These are phyloP conservation scores for Acanthopleura granulata DNA, from an alignment of 2,888 invertebrate species.

Conservation along the genomic window DNA sequence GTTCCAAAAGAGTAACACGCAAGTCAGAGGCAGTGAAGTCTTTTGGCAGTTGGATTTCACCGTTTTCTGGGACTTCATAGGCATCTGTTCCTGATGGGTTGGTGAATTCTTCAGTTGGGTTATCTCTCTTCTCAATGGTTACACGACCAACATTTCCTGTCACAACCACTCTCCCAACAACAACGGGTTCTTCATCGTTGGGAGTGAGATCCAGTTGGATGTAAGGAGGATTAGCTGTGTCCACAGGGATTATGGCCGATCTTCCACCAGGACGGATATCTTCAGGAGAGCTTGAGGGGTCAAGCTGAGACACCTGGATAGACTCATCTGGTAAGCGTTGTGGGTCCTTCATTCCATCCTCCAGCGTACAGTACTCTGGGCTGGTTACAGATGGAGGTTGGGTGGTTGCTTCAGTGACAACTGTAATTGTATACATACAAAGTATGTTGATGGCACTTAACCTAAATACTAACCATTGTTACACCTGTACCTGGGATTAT, in stretches of 20 bases:
- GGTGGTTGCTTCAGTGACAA: too few relatives aligned
- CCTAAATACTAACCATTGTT: too few relatives aligned
- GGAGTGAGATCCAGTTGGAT: not conserved
- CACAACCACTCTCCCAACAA: not conserved
- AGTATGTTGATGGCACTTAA: too few relatives aligned
- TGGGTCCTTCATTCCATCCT: constrained; percentile 15
- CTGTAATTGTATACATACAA: too few relatives aligned
- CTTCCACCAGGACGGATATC: constrained; percentile 16
- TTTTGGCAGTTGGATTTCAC: too few relatives aligned
- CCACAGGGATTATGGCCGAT: not conserved
- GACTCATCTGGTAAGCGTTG: not conserved
- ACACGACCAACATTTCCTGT: not conserved
- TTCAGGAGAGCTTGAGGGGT: not conserved
- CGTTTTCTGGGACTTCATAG: too few relatives aligned
- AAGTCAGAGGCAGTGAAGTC: too few relatives aligned
- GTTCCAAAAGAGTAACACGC: too few relatives aligned
- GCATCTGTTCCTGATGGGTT: too few relatives aligned
- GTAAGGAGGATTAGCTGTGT: not conserved
- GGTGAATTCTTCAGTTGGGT: too few relatives aligned
- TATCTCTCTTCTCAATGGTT: constrained; percentile 1
- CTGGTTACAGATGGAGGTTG: too few relatives aligned
- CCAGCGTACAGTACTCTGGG: not conserved
- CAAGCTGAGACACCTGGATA: constrained; percentile 8
- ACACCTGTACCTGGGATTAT: too few relatives aligned
- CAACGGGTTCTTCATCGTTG: not conserved